phyloP scores from a whole-genome alignment of 2,113 vertebrate species.

The Tapirus terrestris region DNA sequence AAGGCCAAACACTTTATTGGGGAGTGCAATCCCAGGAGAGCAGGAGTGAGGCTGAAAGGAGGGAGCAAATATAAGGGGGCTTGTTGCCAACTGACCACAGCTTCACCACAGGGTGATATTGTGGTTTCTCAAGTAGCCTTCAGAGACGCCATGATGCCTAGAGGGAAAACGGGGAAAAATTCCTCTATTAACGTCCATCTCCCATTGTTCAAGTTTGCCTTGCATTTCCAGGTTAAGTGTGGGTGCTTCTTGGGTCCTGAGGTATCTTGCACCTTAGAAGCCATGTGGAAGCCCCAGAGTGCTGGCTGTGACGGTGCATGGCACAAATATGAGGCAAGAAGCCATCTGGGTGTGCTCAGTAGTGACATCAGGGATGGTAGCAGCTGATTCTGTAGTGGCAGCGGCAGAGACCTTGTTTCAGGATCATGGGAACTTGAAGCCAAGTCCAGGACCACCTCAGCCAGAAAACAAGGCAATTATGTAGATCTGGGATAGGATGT shows the following conservation, averaged over 20 bases:
- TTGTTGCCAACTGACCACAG: neutral
- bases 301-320: neutral
- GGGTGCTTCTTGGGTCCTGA: neutral
- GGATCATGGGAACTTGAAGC: neutral
- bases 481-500: neutral
- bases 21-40: neutral
- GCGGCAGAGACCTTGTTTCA: neutral
- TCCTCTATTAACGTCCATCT: neutral
- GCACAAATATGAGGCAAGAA: neutral
- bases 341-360: rapidly evolving
- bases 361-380: neutral
- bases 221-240: neutral
- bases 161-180: neutral
- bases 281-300: neutral
- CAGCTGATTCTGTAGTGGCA: neutral
- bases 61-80: neutral
- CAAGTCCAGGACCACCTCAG: neutral
- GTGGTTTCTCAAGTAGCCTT: neutral
- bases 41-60: neutral
- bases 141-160: neutral
- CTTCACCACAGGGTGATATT: neutral
- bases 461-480: neutral
- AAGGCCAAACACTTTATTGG: neutral
- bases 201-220: neutral
- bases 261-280: neutral